Evolutionary conservation across 2,113 vertebrate species (phyloP), one percentile per base, ranked within the genome.

Genomic region (Onychorhynchus coronatus): DNA sequence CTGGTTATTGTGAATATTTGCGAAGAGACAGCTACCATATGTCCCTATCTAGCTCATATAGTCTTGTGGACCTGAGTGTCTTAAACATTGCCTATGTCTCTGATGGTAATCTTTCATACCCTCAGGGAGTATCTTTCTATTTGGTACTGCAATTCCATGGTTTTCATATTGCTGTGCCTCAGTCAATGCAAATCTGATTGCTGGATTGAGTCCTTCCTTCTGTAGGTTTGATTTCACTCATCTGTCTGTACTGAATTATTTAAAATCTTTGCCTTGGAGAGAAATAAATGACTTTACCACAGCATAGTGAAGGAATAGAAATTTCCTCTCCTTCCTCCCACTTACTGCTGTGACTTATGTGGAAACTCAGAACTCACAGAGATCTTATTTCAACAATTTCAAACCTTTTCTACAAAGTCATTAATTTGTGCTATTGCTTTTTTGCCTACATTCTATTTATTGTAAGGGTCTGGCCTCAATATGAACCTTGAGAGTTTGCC

Each of bases 381-480:
- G 47, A 87, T 72, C 85, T 52, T 88, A 78, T 96, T 90, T 96
- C 65, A 91, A 59, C 39, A 39, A 52, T 88, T 95, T 93, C 85
- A 95, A 71, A 88, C 52, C 35, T 90, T 56, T 85, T 91, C 62
- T 67, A n/a, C 19, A 85, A 39, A 79, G 23, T 31, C 78, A 89
- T 96, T 95, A 95, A 91, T 91, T 96, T 85, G 39, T 3, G 2
- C 41, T 96, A 87, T 58, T 49, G 35, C 67, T 96, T 94, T 95
- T 94, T 88, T 76, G 3, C 81, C 67, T 49, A 63, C 55, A 41
- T 86, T 70, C 85, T 90, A 81, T 93, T 97, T 97, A 87, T 93
- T 89, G 67, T 25, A 93, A 50, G 37, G 16, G 25, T 41, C 77
- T 96, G 85, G 68, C 96, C 91, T 95, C 82, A 83, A 41, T 84